Base-by-base conservation (phyloP, 2,113 vertebrate genomes). In the Mandrillus leucophaeus region DNA sequence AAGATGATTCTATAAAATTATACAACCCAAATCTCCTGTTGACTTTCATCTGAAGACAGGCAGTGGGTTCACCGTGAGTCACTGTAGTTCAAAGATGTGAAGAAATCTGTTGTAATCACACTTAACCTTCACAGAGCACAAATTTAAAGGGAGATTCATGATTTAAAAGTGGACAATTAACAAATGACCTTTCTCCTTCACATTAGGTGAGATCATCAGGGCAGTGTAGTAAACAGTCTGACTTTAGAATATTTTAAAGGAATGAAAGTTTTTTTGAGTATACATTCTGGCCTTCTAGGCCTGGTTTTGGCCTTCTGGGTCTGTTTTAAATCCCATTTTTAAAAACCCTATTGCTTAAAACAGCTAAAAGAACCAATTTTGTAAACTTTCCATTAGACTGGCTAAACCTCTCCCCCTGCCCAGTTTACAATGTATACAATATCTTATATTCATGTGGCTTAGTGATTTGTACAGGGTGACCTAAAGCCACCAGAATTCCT, bases 311-410 rank as follows among this genome's bases (percentile, higher is more conserved):
- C 66, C 45, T 88, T 88, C 32, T 43, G 20, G 20, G 6, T 55
- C 50, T 17, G 14, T 91, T 85, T 96, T 75, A 90, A 88, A 85
- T 80, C 61, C 79, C 43, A 92, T 68, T 81, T 97, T 14, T 75
- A 83, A 92, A 90, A 87, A 23, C 5, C 10, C 20, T 8, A 52
- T 64, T 87, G 8, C 30, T 20, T 81, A 72, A 95, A 92, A 83
- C 8, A 55, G 75, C 17, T n/a, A 38, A 90, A 22, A 8, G 48
- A 83, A 84, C 12, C 48, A 48, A 52, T 72, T 66, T 76, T 13
- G 35, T 80, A 95, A 92, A n/a, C 52, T 70, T 93, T 76, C 18
- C 11, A 45, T 25, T 75, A 32, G 25, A 16, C 8, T 61, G 40
- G 2, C 55, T 95, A 86, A 83, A 72, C n/a, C 5, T 30, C 20